These are phyloP conservation scores for Zelleria hepariella DNA, from an alignment of 2,888 invertebrate species.

Conservation along the genomic window DNA sequence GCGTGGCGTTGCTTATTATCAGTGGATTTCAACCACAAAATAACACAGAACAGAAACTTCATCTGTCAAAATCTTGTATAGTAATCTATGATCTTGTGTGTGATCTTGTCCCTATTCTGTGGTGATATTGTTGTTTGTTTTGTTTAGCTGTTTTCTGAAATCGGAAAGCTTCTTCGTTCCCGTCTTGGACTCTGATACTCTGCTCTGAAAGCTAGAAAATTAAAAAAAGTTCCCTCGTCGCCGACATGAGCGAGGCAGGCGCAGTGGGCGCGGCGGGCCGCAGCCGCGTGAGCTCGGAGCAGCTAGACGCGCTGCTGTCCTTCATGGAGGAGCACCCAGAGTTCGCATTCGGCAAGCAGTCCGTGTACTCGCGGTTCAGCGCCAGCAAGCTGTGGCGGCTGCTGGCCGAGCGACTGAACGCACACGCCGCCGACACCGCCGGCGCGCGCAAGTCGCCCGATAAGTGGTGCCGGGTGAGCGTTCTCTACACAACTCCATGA, in stretches of 20 bases:
- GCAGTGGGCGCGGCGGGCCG: conserved; percentile 34
- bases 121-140: too few species aligned
- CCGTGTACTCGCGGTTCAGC: conserved; percentile 58
- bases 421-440: conserved; percentile 48
- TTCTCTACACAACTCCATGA: background rate
- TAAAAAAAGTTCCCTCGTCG: background rate
- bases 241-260: conserved; percentile 34
- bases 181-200: background rate
- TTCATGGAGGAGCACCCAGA: conserved; percentile 68
- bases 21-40: too few species aligned
- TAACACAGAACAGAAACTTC: too few species aligned
- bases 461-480: conserved; percentile 58
- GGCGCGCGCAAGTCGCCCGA: conserved; percentile 61
- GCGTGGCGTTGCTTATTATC: too few species aligned
- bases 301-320: conserved; percentile 49
- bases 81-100: too few species aligned
- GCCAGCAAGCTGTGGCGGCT: conserved; percentile 60
- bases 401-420: conserved; percentile 58
- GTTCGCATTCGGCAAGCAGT: conserved; percentile 59
- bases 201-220: too few species aligned
- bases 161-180: background rate
- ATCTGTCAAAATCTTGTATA: too few species aligned
- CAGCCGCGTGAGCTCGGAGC: conserved; percentile 59
- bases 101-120: too few species aligned
- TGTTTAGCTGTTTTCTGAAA: too few species aligned